Base-by-base conservation (phyloP, 2,797 vertebrate genomes). In the Trachops cirrhosus region DNA sequence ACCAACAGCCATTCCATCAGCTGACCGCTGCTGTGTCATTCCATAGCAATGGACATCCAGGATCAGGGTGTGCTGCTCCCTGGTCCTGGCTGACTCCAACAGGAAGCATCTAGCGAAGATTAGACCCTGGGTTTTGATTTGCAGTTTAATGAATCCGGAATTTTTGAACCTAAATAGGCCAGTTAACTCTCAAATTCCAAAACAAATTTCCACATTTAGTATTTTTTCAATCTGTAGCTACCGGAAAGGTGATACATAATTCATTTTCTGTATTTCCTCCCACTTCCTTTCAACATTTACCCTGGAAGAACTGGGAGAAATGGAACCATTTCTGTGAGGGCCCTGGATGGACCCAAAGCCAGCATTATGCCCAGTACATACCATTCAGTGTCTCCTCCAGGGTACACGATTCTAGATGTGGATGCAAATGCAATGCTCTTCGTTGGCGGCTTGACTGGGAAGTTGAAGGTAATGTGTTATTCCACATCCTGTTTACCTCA, bases 361-460 rank as follows among this genome's bases (percentile, higher is more conserved):
- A 99, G 99, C 92, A 99, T 99, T 3, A 96, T 99, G 95, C 99
- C 99, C 34, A 98, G 98, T 37, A 98, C 98, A 0, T 98, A 98
- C 97, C 99, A 98, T 15, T 98, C 98, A 80, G 98, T 98, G 7
- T 99, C 99, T 0, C 99, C 99, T 22, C 98, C 99, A 5, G 98
- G 99, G 48, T 99, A 98, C 91, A 99, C 99, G 7, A 99, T 99
- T 97, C 98, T 99, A 95, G 99, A 99, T 78, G 99, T 99, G 19
- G 99, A 99, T 98, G 99, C 99, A 89, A 99, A 99, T 19, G 99
- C 99, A 29, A 98, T 99, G 98, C 98, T 99, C 59, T 99, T 99
- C 94, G 99, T 99, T 24, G 99, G 99, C 74, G 99, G 99, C 83
- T 99, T 99, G 97, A 98, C 99, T 70, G 99, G 98, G 93, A 99